Evolutionary conservation across 2,888 invertebrate genomes (phyloP).

Genomic region (Steromphala cineraria): DNA sequence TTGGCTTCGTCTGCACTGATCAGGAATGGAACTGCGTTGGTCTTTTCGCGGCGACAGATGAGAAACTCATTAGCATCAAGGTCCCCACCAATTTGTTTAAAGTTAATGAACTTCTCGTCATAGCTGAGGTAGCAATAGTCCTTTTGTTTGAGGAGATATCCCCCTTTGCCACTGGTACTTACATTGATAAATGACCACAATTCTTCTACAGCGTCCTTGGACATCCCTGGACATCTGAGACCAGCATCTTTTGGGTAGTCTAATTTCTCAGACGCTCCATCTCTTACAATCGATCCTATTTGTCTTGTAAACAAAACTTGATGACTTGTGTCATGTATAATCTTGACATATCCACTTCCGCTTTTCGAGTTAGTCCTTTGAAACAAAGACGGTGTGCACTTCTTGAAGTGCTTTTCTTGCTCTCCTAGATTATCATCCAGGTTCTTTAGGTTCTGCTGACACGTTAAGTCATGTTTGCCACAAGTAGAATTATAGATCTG

Average conservation of each 20-base stretch:
- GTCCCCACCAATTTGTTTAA: background rate
- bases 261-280: background rate
- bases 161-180: background rate
- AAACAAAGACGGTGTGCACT: background rate
- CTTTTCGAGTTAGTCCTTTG: background rate
- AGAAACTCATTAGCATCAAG: background rate
- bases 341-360: background rate
- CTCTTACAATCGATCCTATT: background rate
- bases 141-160: background rate
- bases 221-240: background rate
- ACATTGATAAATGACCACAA: background rate
- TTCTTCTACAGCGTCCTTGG: background rate
- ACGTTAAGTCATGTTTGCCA: background rate
- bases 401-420: background rate
- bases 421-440: background rate
- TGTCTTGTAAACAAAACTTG: background rate
- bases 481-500: background rate
- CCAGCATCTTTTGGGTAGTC: background rate
- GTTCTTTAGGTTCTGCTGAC: background rate
- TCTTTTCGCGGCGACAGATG: background rate
- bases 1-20: background rate
- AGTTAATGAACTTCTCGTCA: background rate
- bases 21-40: background rate
- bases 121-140: background rate
- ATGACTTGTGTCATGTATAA: background rate